Evolutionary conservation across 2,888 invertebrate species (phyloP).

Genomic region (Nomada fucata): DNA sequence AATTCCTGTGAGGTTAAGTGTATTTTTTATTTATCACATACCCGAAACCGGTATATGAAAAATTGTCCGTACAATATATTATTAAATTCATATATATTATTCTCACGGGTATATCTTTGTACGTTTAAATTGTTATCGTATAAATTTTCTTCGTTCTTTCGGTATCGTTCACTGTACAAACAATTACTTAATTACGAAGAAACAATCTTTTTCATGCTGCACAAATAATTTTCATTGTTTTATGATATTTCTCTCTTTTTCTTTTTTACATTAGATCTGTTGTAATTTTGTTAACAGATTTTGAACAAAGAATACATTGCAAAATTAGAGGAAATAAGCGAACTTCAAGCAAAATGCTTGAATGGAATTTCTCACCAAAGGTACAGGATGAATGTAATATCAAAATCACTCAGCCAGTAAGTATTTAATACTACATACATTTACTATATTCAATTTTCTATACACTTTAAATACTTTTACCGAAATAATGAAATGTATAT

Average conservation of each 20-base stretch:
- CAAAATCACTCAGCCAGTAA: slow-evolving; percentile 92
- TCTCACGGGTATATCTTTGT: neutral
- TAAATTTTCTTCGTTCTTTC: neutral
- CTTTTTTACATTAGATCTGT: no score
- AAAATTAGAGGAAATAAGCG: slow-evolving; percentile 93
- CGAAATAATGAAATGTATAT: neutral
- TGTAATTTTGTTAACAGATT: slow-evolving; percentile 85
- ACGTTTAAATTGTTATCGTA: neutral
- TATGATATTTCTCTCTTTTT: neutral
- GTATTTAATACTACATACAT: slow-evolving; percentile 74
- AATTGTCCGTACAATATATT: neutral
- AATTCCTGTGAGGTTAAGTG: slow-evolving; percentile 56
- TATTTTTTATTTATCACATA: slow-evolving; percentile 41
- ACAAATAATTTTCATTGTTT: neutral
- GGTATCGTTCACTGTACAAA: neutral
- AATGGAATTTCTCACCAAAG: slow-evolving; percentile 96
- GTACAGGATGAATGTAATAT: slow-evolving; percentile 94
- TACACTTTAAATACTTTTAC: neutral
- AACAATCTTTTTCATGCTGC: slow-evolving; percentile 14
- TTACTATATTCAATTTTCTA: neutral
- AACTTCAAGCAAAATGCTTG: slow-evolving; percentile 93
- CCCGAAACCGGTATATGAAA: slow-evolving; percentile 21
- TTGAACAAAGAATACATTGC: slow-evolving; percentile 93
- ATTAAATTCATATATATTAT: neutral
- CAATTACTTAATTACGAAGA: neutral